Conservation (phyloP, 1,140 invertebrate genomes). For the Matsumurasca onukii region DNA sequence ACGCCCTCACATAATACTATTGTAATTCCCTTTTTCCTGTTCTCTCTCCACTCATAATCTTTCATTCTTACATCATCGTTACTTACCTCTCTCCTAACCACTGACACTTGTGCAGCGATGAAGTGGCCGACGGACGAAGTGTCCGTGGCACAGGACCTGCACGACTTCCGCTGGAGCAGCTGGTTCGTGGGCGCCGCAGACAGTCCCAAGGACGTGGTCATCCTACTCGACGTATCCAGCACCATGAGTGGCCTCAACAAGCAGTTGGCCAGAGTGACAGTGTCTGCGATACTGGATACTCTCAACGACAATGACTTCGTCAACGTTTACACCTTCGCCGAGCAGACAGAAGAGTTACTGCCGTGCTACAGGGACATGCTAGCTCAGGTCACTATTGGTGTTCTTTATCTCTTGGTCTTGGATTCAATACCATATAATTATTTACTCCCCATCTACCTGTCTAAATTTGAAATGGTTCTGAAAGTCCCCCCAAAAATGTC, state of each 20-base stretch:
- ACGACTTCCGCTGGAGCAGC: slow-evolving; percentile 82
- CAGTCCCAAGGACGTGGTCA: slow-evolving; percentile 92
- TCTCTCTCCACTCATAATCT: too few relatives aligned
- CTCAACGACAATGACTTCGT: slow-evolving; percentile 96
- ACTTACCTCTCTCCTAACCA: too few relatives aligned
- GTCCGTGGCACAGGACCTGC: slow-evolving; percentile 65
- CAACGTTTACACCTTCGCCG: slow-evolving; percentile 85
- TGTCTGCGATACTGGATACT: slow-evolving; percentile 87
- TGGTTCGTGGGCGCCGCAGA: slow-evolving; percentile 97
- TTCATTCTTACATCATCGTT: too few relatives aligned
- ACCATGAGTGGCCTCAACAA: slow-evolving; percentile 85
- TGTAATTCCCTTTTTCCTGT: too few relatives aligned
- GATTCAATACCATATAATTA: too few relatives aligned
- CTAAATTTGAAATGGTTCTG: too few relatives aligned
- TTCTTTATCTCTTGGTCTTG: slow-evolving; percentile 1
- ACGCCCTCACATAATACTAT: too few relatives aligned
- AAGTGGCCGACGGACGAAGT: slow-evolving; percentile 71
- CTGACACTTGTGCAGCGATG: slow-evolving; percentile 56
- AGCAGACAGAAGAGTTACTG: slow-evolving; percentile 71
- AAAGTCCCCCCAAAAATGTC: too few relatives aligned
- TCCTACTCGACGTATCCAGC: slow-evolving; percentile 87
- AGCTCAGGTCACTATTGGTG: slow-evolving; percentile 65
- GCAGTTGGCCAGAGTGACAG: slow-evolving; percentile 82
- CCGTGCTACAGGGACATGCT: slow-evolving; percentile 86
- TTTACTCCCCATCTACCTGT: too few relatives aligned